phyloP scores from a whole-genome alignment of 2,113 vertebrate genomes.

The Oplegnathus fasciatus region DNA sequence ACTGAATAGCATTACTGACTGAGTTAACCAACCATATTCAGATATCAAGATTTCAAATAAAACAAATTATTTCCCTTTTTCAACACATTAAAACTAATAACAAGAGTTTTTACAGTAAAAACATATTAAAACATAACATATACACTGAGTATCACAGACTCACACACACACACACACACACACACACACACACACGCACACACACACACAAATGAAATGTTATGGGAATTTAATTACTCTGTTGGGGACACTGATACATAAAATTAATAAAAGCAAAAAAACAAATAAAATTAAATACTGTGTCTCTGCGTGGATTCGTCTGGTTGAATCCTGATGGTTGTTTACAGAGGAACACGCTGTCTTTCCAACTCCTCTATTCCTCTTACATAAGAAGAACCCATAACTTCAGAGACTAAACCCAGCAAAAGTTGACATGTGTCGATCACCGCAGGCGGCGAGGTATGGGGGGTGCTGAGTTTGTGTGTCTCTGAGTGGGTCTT shows the following conservation, averaged over 20 bases:
- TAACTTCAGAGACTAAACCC: background rate
- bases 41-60: slow-evolving; percentile 6
- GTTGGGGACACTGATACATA: background rate
- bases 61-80: background rate
- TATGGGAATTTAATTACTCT: background rate
- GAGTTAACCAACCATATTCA: background rate
- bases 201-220: background rate
- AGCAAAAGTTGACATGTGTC: background rate
- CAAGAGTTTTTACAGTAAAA: background rate
- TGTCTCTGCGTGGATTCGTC: background rate
- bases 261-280: background rate
- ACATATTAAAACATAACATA: background rate
- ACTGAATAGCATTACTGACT: background rate
- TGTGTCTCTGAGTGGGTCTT: slow-evolving; percentile 59
- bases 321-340: slow-evolving; percentile 11
- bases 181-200: background rate
- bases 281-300: background rate
- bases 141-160: background rate
- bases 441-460: slow-evolving; percentile 77
- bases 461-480: slow-evolving; percentile 56
- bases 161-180: background rate
- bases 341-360: background rate
- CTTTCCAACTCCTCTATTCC: background rate
- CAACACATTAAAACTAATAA: background rate
- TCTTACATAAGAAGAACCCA: background rate